Evolutionary conservation across 2,888 invertebrate species (phyloP).

Genomic region (Nesidiocoris tenuis): DNA sequence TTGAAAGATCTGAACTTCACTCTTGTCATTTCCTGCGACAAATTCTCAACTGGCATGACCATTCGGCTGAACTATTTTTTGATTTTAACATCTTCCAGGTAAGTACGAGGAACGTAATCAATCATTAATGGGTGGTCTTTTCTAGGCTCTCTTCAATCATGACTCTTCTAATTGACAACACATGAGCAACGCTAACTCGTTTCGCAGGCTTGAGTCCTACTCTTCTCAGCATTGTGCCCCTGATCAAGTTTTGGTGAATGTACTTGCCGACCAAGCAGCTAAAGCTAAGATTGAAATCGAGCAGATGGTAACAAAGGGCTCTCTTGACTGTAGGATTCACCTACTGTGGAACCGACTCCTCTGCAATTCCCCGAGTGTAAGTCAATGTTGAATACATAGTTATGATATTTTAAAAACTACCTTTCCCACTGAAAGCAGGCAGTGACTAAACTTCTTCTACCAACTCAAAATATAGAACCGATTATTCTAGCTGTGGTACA

Average conservation of each 20-base stretch:
- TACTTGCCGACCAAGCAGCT: constrained; percentile 58
- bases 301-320: constrained; percentile 65
- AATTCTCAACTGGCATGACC: constrained; percentile 52
- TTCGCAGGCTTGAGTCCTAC: too few relatives aligned
- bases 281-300: constrained; percentile 61
- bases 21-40: constrained; percentile 63
- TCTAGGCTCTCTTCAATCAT: too few relatives aligned
- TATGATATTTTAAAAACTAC: neutral
- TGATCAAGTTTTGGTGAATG: neutral
- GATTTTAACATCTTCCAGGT: constrained; percentile 62
- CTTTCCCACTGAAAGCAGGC: neutral
- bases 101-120: too few relatives aligned
- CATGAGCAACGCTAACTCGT: too few relatives aligned
- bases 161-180: too few relatives aligned
- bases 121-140: too few relatives aligned
- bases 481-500: too few relatives aligned
- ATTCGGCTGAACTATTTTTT: constrained; percentile 63
- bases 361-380: constrained; percentile 51
- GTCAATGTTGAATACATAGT: constrained; percentile 5
- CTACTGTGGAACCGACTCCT: constrained; percentile 69
- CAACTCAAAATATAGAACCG: too few relatives aligned
- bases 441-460: too few relatives aligned
- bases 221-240: neutral
- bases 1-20: constrained; percentile 64
- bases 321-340: constrained; percentile 68